Evolutionary conservation across 2,113 vertebrate genomes (phyloP), one percentile per base, ranked within the genome.

Genomic region (Urocitellus parryii): DNA sequence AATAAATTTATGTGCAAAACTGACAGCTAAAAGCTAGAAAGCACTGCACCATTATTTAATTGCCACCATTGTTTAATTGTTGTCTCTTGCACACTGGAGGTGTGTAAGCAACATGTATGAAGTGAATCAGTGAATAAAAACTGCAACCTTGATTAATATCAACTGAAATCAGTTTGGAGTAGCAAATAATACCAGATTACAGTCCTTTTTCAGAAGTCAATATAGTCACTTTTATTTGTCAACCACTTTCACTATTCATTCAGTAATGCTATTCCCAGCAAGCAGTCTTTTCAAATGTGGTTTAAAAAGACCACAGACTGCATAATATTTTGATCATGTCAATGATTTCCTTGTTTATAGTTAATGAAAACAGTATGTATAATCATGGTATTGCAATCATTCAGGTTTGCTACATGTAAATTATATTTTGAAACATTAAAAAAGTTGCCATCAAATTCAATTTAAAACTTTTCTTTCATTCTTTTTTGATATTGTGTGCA

Each of bases 381-480:
- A 63, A 29, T 76, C 63, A 20, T 18, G 18, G 29, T 58, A 8
- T 77, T 22, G 39, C 20, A 17, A 56, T 63, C 63, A n/a, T 48
- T 88, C 29, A 61, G 61, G 37, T 32, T 93, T 53, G 48, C 56
- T 92, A 67, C 12, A 56, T 0, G 74, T 45, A 24, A 79, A 77
- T 92, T 74, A 85, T 27, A 82, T 70, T 97, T 74, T 85, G 32
- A 32, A 91, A 56, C n/a, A 92, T 87, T 93, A 53, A 90, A 96
- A 96, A 76, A 25, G 45, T 77, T 79, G 18, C 29, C 58, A 90
- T 16, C 70, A 85, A 94, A 90, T 70, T 80, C 85, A 90, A 24
- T 90, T 22, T n/a, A 77, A 89, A 91, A 61, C 24, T 84, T 84
- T 94, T 8, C n/a, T 91, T 24, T 94, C 37, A 53, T 32, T 95